Percentiles rank a stretch among this genome's conserved stretches.
These are phyloP conservation scores for Myripristis murdjan DNA, from an alignment of 2,797 vertebrate genomes.

Conservation along the genomic window DNA sequence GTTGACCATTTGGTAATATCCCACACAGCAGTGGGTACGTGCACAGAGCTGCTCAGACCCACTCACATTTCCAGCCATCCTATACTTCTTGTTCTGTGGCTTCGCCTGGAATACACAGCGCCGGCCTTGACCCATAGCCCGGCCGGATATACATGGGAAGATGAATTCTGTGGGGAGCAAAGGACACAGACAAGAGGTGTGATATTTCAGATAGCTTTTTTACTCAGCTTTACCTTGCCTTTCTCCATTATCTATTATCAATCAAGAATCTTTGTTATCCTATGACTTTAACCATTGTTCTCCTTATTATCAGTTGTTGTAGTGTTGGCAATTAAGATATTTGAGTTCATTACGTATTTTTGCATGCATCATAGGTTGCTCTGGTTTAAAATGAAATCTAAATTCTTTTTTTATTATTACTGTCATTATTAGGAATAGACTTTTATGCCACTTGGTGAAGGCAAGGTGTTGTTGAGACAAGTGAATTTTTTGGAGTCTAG, in stretches of 20 bases:
- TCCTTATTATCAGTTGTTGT: not conserved
- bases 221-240: too few relatives aligned
- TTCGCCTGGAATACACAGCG: slow-evolving; percentile 70
- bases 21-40: slow-evolving; percentile 73
- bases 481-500: not conserved
- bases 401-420: not conserved
- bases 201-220: not conserved
- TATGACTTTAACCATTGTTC: not conserved
- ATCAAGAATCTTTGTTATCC: not conserved
- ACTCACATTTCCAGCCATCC: slow-evolving; percentile 63
- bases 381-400: not conserved
- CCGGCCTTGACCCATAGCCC: slow-evolving; percentile 57
- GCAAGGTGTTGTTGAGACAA: not conserved
- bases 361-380: not conserved
- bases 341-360: not conserved
- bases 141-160: slow-evolving; percentile 36
- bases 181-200: slow-evolving; percentile 5
- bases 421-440: not conserved
- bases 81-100: slow-evolving; percentile 11
- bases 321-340: too few relatives aligned
- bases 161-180: slow-evolving; percentile 57
- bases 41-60: slow-evolving; percentile 76
- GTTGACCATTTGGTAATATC: slow-evolving; percentile 55
- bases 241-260: not conserved
- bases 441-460: not conserved